Evolutionary conservation across 2,113 vertebrate genomes (phyloP), one percentile per base, ranked within the genome.

Genomic region (Petrocephalus zakoni): DNA sequence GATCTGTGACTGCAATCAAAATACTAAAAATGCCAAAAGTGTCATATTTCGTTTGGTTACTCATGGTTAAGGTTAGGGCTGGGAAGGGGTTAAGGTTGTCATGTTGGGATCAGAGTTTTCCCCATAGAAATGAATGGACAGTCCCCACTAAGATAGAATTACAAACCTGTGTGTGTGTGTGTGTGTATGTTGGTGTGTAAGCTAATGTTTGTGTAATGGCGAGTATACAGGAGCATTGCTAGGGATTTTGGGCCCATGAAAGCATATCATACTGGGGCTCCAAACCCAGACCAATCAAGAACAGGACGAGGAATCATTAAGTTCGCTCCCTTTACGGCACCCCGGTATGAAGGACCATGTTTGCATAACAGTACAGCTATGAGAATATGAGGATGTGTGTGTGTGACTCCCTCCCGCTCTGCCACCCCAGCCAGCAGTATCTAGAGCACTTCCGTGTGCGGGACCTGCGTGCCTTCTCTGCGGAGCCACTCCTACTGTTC

Each of bases 391-490:
- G 10, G 15, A 21, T 87, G 86, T 49, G 10, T 87, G n/a, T 29
- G 1, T 87, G 10, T 61, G 34, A 64, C 25, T 82, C 34, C 46
- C 88, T 21, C 0, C 37, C 8, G 22, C 34, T 15, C 90, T 42
- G 10, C n/a, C 10, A 85, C 87, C 5, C 58, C 90, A 99, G 98
- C 87, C 93, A 94, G 0, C 95, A 96, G 85, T 99, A 97, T 94
- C 98, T 97, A 97, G 94, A 96, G 68, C 93, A 97, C 87, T 99
- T 97, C 0, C 92, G 96, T 88, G 85, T 91, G n/a, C 94, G 98
- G 90, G 94, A 99, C 95, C 92, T 99, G 95, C 97, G 95, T 89
- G 98, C 98, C 88, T 99, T 99, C 90, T 99, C 98, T 0, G 97
- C 96, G 17, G 98, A 99, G 46, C 98, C 98, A 0, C 91, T 99